These are phyloP conservation scores for Enteromius argenteus DNA, from an alignment of 2,797 vertebrate species.

Conservation along the genomic window DNA sequence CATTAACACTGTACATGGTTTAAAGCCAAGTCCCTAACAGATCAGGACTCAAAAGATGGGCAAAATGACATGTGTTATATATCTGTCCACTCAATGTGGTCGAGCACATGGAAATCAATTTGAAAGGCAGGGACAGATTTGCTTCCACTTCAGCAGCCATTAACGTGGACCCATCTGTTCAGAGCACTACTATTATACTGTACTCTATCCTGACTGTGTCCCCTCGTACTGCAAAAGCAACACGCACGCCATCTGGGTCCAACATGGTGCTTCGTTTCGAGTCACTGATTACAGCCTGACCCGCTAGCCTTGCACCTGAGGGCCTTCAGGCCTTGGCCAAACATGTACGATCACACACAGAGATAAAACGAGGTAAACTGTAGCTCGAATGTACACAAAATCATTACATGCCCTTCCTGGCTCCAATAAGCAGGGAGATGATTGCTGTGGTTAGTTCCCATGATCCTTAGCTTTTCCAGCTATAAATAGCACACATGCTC, in stretches of 20 bases:
- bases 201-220: constrained; percentile 27
- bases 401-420: constrained; percentile 7
- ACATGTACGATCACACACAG: constrained; percentile 28
- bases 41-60: not conserved
- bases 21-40: not conserved
- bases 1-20: not conserved
- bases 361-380: constrained; percentile 17
- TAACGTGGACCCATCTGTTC: constrained; percentile 74
- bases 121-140: constrained; percentile 50
- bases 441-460: constrained; percentile 41
- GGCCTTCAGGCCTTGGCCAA: constrained; percentile 23
- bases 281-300: constrained; percentile 59
- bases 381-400: constrained; percentile 6
- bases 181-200: constrained; percentile 38
- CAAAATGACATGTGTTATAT: not conserved
- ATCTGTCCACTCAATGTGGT: constrained; percentile 5
- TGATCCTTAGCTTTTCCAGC: constrained; percentile 33
- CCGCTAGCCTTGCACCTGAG: constrained; percentile 62
- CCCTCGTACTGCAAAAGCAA: constrained; percentile 28
- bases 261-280: constrained; percentile 55
- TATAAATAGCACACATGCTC: constrained; percentile 42
- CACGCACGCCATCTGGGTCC: constrained; percentile 67
- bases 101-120: constrained; percentile 16
- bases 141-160: constrained; percentile 60
- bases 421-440: not conserved